These are phyloP conservation scores for Teleopsis dalmanni DNA, from an alignment of 1,140 invertebrate genomes.

Conservation along the genomic window DNA sequence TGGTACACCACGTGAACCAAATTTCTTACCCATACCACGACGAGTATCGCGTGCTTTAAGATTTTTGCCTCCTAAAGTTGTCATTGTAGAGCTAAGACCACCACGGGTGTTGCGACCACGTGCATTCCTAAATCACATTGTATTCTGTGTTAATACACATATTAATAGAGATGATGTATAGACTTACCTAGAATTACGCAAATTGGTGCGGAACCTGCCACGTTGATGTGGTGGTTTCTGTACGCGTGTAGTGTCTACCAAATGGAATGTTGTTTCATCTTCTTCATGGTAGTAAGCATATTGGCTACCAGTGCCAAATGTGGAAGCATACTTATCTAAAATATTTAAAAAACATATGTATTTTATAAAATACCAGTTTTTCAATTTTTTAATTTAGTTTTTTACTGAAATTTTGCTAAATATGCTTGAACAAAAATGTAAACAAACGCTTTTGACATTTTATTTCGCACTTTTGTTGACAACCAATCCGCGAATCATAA, in stretches of 20 bases:
- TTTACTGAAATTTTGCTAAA: conserved; percentile 2
- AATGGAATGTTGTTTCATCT: conserved; percentile 96
- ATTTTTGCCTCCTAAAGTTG: conserved; percentile 53
- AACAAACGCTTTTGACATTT: background rate
- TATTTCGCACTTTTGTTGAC: too few relatives aligned
- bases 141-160: background rate
- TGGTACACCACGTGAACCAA: conserved; percentile 80
- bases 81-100: conserved; percentile 57
- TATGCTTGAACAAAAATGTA: background rate
- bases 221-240: conserved; percentile 87
- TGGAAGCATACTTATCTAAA: conserved; percentile 88
- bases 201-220: conserved; percentile 73
- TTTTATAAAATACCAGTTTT: background rate
- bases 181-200: conserved; percentile 59
- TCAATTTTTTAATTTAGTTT: background rate
- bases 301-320: conserved; percentile 89
- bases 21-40: conserved; percentile 65
- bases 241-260: conserved; percentile 89
- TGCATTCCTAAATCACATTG: conserved; percentile 4
- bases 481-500: too few relatives aligned
- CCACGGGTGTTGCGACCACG: conserved; percentile 69
- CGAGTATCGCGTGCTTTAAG: conserved; percentile 51
- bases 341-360: conserved; percentile 28
- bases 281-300: conserved; percentile 98
- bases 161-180: background rate